Evolutionary conservation across 2,797 vertebrate species (phyloP).

Genomic region (Pteropus rufus): DNA sequence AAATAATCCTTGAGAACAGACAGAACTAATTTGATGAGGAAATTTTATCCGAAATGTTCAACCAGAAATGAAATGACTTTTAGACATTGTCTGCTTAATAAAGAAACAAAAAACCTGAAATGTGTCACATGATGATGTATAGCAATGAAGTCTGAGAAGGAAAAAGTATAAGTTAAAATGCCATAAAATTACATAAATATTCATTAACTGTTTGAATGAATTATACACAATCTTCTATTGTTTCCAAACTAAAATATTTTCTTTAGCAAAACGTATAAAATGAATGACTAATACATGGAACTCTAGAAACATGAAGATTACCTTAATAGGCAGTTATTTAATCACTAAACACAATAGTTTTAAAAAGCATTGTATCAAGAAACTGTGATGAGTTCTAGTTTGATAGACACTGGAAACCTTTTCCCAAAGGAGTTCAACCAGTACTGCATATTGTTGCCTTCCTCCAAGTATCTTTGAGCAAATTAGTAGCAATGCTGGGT

Average conservation of each 20-base stretch:
- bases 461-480: neutral
- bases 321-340: conserved; percentile 10
- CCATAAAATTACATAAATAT: conserved; percentile 34
- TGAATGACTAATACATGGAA: neutral
- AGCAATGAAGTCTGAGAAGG: conserved; percentile 17
- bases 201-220: neutral
- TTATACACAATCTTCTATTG: conserved; percentile 23
- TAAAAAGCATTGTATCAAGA: conserved; percentile 5
- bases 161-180: conserved; percentile 28
- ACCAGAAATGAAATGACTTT: neutral
- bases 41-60: conserved; percentile 10
- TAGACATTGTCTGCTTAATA: neutral
- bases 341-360: neutral
- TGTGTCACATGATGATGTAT: neutral
- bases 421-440: conserved; percentile 3
- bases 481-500: neutral
- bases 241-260: conserved; percentile 42
- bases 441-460: neutral
- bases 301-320: conserved; percentile 16
- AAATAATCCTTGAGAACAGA: neutral
- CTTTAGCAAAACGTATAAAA: conserved; percentile 42
- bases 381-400: neutral
- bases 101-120: neutral
- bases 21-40: neutral
- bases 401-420: neutral